Evolutionary conservation across 2,797 vertebrate species (phyloP).

Genomic region (Malurus leucopterus): DNA sequence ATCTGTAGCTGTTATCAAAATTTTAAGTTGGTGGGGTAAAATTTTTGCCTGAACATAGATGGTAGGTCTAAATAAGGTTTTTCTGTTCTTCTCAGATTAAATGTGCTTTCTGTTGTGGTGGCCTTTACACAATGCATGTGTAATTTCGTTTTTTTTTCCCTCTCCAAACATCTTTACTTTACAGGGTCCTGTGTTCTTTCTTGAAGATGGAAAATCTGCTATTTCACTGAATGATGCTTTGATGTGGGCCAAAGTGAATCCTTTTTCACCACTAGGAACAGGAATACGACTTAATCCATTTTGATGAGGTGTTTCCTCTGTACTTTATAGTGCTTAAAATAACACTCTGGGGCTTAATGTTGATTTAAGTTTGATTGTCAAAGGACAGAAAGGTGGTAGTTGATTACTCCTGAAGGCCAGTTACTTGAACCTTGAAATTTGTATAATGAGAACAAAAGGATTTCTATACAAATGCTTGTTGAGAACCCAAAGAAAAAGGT

Average conservation of each 20-base stretch:
- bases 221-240: conserved; percentile 93
- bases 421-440: conserved; percentile 18
- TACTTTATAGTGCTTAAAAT: neutral
- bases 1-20: neutral
- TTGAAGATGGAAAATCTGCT: conserved; percentile 93
- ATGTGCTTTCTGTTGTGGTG: neutral
- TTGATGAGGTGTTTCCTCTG: conserved; percentile 62
- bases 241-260: conserved; percentile 99
- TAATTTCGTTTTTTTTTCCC: neutral
- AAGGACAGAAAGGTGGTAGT: neutral
- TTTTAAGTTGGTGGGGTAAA: neutral
- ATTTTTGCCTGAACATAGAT: neutral
- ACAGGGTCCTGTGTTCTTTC: conserved; percentile 90
- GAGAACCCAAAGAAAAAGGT: conserved; percentile 57
- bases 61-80: neutral
- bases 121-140: neutral
- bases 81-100: neutral
- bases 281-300: conserved; percentile 94
- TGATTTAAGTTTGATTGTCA: conserved; percentile 22
- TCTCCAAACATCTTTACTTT: neutral
- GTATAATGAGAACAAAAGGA: conserved; percentile 5
- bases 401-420: conserved; percentile 2
- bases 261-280: conserved; percentile 95
- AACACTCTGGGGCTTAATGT: neutral
- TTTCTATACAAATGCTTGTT: conserved; percentile 34